Percentiles rank a stretch among this genome's conserved stretches.
phyloP scores from a whole-genome alignment of 2,113 vertebrate species.

The Cisticola juncidis region DNA sequence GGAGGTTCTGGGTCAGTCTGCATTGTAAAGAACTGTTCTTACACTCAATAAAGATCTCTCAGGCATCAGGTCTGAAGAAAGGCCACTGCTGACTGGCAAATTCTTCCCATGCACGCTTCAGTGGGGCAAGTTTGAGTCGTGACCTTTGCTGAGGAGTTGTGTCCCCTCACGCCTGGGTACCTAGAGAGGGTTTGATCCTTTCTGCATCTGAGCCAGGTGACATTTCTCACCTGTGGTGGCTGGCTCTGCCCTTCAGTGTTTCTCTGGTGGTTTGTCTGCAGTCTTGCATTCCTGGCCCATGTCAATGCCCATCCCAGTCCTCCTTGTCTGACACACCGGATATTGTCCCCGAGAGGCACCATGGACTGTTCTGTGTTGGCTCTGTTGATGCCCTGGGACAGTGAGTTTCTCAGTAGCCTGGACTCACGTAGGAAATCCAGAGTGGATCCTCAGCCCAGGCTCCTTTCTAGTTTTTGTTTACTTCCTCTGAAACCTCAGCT shows the following conservation, averaged over 20 bases:
- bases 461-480: neutral
- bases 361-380: neutral
- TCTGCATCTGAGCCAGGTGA: neutral
- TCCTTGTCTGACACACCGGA: neutral
- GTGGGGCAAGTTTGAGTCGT: neutral
- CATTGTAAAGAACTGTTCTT: slow-evolving; percentile 5
- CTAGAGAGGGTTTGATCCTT: neutral
- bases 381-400: neutral
- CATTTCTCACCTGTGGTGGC: neutral
- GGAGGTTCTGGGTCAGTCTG: neutral
- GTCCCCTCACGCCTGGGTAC: fast-evolving
- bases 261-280: neutral
- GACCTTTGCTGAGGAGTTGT: neutral
- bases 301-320: neutral
- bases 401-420: neutral
- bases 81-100: neutral
- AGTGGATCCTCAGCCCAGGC: neutral
- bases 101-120: fast-evolving
- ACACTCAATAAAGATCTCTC: slow-evolving; percentile 47
- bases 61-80: neutral
- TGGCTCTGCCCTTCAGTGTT: neutral
- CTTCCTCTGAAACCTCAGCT: too few species aligned
- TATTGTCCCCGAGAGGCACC: neutral
- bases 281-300: neutral
- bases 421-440: neutral